Evolutionary conservation across 2,888 invertebrate genomes (phyloP).

Genomic region (Calephelis perditalis): DNA sequence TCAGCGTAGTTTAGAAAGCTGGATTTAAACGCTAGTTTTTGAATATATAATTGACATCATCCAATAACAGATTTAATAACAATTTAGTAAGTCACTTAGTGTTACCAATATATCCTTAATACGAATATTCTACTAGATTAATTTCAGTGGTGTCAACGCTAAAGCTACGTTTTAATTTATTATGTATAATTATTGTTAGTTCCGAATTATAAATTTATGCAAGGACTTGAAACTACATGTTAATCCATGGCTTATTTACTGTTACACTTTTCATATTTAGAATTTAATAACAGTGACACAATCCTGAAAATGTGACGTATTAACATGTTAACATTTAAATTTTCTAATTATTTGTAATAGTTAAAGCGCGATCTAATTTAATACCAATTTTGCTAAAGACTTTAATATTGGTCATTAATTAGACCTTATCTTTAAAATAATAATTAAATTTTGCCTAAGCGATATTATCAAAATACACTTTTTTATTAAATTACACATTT

Average conservation of each 20-base stretch:
- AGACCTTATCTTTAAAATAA: neutral
- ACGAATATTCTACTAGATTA: neutral
- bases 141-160: neutral
- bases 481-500: neutral
- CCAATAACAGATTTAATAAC: constrained; percentile 29
- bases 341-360: neutral
- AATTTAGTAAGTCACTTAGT: constrained; percentile 53
- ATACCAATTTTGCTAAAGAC: neutral
- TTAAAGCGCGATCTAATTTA: neutral
- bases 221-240: neutral
- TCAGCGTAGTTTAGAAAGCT: constrained; percentile 51
- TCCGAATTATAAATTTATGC: neutral
- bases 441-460: neutral
- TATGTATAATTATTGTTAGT: constrained; percentile 1
- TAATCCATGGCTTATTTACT: neutral
- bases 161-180: neutral
- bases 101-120: constrained; percentile 20
- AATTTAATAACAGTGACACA: neutral
- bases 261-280: neutral
- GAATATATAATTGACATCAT: constrained; percentile 27
- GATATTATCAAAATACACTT: constrained; percentile 6
- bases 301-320: neutral
- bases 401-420: neutral
- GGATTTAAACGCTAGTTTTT: constrained; percentile 57
- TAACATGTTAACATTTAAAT: neutral